Evolutionary conservation across 2,113 vertebrate genomes (phyloP).

Genomic region (Peromyscus californicus): DNA sequence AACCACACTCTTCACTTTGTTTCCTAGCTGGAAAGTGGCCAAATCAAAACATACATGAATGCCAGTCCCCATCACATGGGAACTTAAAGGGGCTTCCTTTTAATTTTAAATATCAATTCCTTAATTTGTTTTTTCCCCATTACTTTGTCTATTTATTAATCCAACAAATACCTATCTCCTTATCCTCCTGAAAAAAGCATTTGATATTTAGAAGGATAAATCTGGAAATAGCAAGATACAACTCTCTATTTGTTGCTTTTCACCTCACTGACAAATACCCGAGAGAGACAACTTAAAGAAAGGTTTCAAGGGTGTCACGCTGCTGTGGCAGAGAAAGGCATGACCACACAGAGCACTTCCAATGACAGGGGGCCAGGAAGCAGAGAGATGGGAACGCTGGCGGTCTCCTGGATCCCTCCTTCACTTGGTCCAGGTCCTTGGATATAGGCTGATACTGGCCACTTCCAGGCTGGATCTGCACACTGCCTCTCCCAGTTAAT

Average conservation of each 20-base stretch:
- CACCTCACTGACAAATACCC: background rate
- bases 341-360: background rate
- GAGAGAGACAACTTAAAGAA: background rate
- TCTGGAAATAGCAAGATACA: background rate
- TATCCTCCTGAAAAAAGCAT: background rate
- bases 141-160: constrained; percentile 19
- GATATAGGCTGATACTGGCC: background rate
- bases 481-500: background rate
- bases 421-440: background rate
- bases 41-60: background rate
- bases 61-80: background rate
- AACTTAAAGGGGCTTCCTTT: background rate
- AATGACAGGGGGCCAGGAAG: background rate
- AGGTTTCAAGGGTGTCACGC: background rate
- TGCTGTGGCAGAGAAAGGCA: background rate
- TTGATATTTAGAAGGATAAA: constrained; percentile 10
- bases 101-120: background rate
- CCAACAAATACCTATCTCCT: background rate
- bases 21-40: background rate
- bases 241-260: background rate
- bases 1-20: background rate
- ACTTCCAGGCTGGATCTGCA: background rate
- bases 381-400: background rate
- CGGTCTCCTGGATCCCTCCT: too few species aligned
- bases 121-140: background rate